Evolutionary conservation across 2,888 invertebrate species (phyloP), one percentile per base, ranked within the genome.

Genomic region (Lydus trimaculatus): DNA sequence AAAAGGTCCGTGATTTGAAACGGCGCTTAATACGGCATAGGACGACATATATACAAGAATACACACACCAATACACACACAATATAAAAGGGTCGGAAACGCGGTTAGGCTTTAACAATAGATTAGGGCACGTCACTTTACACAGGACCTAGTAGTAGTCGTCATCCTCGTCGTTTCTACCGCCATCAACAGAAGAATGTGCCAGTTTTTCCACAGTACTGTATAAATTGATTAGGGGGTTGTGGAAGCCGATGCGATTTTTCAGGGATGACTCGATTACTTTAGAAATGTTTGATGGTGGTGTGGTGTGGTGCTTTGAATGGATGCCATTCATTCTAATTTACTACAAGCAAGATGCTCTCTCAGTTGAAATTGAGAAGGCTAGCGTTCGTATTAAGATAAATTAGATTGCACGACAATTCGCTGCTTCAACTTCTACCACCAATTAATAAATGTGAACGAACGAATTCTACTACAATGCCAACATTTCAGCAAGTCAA

Each of bases 221-320:
- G 71, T 77, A n/a, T n/a, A 77, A 79, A 80, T 80, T 80, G 79
- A 79, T 79, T 79, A 79, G 71, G 74, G 74, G 71, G 64, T n/a
- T n/a, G n/a, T 76, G 75, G 76, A 79, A 79, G 75, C 72, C 67
- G 69, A 67, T 66, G 74, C 74, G 73, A 77, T 78, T 79, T 80
- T 79, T 78, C 78, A 79, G 75, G 72, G 77, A 76, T 76, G 80
- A 78, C 78, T 76, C 78, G 78, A 79, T 80, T 80, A 79, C 79
- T 76, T 74, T 70, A 74, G 76, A 74, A 73, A 4, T 17, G 6
- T 1, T n/a, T n/a, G n/a, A n/a, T 23, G 52, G 52, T 7, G n/a
- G 56, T 48, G 56, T 48, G 48, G 48, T 48, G 20, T 48, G 36
- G 64, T 72, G 70, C 68, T 59, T 72, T 73, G 76, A 76, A 77